These are phyloP conservation scores for Lysandra coridon DNA, from an alignment of 2,888 invertebrate genomes.

Conservation along the genomic window DNA sequence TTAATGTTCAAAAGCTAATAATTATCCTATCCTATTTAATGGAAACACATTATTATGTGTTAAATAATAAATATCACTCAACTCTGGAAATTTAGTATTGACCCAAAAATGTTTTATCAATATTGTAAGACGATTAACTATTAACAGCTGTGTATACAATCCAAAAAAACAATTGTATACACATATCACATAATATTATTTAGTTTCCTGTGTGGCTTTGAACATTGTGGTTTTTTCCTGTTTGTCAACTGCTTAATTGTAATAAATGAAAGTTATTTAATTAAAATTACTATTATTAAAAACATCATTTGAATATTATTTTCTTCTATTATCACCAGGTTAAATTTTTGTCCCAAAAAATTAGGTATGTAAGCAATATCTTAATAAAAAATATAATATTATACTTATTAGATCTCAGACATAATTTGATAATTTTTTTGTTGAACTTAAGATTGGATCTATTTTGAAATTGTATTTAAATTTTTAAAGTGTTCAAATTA, in stretches of 20 bases:
- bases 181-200: background rate
- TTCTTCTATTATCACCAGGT: background rate
- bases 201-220: slow-evolving; percentile 2
- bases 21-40: background rate
- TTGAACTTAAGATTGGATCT: background rate
- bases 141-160: background rate
- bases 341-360: background rate
- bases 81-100: background rate
- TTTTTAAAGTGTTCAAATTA: background rate
- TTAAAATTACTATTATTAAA: background rate
- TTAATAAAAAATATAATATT: background rate
- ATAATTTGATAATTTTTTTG: background rate
- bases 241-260: background rate
- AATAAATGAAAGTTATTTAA: background rate
- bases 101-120: background rate
- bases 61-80: background rate
- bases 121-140: background rate
- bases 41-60: background rate
- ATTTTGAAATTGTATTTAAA: background rate
- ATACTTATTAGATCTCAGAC: background rate
- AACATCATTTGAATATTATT: slow-evolving; percentile 7
- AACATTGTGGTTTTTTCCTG: background rate
- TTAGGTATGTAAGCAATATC: background rate
- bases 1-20: background rate
- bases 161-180: background rate